phyloP scores from a whole-genome alignment of 1,140 invertebrate genomes.

The Pseudomyrmex concolor region DNA sequence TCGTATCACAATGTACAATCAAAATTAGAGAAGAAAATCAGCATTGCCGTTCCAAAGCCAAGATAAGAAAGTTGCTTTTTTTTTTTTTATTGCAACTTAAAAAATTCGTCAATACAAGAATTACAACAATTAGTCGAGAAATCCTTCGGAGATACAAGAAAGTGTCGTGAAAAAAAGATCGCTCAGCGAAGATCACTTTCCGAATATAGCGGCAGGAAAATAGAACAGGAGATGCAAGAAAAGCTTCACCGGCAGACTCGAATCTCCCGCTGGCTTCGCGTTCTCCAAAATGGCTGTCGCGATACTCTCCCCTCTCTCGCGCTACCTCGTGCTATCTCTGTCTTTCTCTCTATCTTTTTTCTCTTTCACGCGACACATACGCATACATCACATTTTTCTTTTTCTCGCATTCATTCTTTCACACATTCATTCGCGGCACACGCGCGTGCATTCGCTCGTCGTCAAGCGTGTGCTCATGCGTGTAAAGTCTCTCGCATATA shows the following conservation, averaged over 20 bases:
- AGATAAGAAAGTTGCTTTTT: slow-evolving; percentile 18
- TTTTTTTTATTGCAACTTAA: background rate
- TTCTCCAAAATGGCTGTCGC: slow-evolving; percentile 79
- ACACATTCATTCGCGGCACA: background rate
- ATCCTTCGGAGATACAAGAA: background rate
- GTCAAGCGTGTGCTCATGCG: slow-evolving; percentile 9
- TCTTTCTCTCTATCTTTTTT: background rate
- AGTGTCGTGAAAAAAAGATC: background rate
- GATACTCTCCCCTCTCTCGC: slow-evolving; percentile 51
- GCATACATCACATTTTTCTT: slow-evolving; percentile 16
- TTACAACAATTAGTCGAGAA: no score
- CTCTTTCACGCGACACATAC: background rate
- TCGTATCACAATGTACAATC: slow-evolving; percentile 12
- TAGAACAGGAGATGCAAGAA: background rate
- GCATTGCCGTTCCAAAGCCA: slow-evolving; percentile 6
- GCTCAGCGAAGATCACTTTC: background rate
- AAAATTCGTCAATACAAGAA: background rate
- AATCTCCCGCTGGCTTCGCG: slow-evolving; percentile 71
- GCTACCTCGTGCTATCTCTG: background rate
- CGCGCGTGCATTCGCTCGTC: slow-evolving; percentile 35
- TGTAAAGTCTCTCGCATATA: slow-evolving; percentile 52
- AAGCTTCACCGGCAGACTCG: slow-evolving; percentile 58
- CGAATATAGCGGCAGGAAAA: background rate
- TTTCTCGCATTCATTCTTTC: slow-evolving; percentile 2
- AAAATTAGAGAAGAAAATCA: slow-evolving; percentile 19